These are phyloP conservation scores for Percina caprodes DNA, from an alignment of 2,113 vertebrate species.

Conservation along the genomic window DNA sequence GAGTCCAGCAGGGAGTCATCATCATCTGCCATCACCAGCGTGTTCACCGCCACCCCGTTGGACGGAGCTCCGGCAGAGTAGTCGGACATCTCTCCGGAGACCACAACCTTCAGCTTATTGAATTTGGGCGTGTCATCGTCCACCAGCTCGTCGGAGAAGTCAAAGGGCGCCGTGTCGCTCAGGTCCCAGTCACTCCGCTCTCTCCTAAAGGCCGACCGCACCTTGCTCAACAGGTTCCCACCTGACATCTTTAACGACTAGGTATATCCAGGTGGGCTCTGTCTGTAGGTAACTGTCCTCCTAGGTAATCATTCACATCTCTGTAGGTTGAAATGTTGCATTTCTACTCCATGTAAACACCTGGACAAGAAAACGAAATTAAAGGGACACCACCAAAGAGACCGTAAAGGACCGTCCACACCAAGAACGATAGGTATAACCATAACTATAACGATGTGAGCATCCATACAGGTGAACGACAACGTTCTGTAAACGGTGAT, in stretches of 20 bases:
- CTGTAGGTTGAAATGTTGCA: neutral
- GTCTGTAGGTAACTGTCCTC: neutral
- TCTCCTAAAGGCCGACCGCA: constrained; percentile 86
- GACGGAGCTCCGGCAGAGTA: constrained; percentile 69
- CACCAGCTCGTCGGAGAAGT: constrained; percentile 87
- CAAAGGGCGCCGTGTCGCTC: constrained; percentile 91
- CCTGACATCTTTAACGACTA: constrained; percentile 83
- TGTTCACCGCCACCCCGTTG: constrained; percentile 84
- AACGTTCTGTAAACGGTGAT: too few species aligned
- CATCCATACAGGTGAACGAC: too few species aligned
- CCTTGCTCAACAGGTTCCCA: constrained; percentile 83
- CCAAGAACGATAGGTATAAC: too few species aligned
- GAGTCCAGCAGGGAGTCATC: constrained; percentile 89
- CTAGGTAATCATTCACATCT: constrained; percentile 56
- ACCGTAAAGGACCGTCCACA: too few species aligned
- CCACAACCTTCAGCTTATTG: constrained; percentile 91
- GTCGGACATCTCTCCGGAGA: constrained; percentile 87
- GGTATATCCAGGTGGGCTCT: neutral
- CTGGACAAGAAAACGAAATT: constrained; percentile 5
- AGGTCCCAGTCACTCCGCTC: constrained; percentile 80
- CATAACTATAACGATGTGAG: too few species aligned
- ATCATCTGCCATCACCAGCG: constrained; percentile 81
- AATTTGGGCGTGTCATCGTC: constrained; percentile 87
- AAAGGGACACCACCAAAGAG: constrained; percentile 11
- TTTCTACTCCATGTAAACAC: constrained; percentile 4